A percentile compares a stretch with the other conserved stretches of the same genome.
Evolutionary conservation across 2,888 invertebrate species (phyloP).

Genomic region (Agriotes lineatus): DNA sequence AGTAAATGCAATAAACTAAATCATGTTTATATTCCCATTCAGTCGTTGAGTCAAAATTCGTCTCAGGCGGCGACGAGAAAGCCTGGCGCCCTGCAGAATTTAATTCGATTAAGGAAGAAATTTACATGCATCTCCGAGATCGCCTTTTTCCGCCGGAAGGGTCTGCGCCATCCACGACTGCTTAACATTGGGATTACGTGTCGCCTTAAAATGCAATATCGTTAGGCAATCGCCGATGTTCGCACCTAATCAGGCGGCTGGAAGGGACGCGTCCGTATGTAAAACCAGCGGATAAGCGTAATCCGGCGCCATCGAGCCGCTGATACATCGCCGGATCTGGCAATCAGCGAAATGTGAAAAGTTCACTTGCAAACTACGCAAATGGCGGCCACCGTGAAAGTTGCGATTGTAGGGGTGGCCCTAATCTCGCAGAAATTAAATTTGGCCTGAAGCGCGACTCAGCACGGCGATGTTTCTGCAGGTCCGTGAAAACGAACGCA

Average conservation of each 20-base stretch:
- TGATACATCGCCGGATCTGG: conserved; percentile 36
- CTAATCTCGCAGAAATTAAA: conserved; percentile 5
- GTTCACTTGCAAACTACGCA: conserved; percentile 40
- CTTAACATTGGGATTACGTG: not conserved
- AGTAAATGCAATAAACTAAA: too few relatives aligned
- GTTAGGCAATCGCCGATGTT: conserved; percentile 2
- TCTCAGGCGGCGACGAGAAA: too few relatives aligned
- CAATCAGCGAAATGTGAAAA: conserved; percentile 41
- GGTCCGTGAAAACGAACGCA: conserved; percentile 16
- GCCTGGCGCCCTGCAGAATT: too few relatives aligned
- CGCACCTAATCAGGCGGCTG: conserved; percentile 22
- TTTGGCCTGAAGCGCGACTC: conserved; percentile 1
- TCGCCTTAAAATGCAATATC: not conserved
- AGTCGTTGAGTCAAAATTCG: too few relatives aligned
- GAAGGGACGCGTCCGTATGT: conserved; percentile 31
- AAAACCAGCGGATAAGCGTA: conserved; percentile 42
- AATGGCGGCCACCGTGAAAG: conserved; percentile 30
- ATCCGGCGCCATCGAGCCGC: conserved; percentile 41
- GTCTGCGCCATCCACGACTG: too few relatives aligned
- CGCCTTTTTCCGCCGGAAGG: too few relatives aligned
- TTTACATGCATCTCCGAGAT: too few relatives aligned
- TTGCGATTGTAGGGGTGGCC: conserved; percentile 16
- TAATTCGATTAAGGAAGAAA: too few relatives aligned
- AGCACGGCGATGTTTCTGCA: not conserved
- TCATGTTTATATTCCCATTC: too few relatives aligned